Base-by-base conservation (phyloP, 2,888 invertebrate species). In the Bombylius discolor region DNA sequence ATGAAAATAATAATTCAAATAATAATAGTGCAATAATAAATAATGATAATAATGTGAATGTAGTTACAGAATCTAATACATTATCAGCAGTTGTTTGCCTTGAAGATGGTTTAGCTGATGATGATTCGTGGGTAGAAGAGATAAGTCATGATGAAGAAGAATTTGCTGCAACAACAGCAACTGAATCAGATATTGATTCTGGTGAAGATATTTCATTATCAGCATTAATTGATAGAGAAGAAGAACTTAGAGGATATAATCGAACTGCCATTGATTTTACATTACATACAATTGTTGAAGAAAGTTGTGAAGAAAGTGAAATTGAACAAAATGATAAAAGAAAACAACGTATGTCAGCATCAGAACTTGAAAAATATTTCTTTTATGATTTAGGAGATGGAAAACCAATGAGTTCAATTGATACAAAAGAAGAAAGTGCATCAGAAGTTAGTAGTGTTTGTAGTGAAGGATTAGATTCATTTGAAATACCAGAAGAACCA, bases 221-320 rank as follows among this genome's bases (percentile, higher is more conserved):
- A 14, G 73, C 77, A 59, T 79, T 83, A 58, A 80, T 81, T 13
- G 85, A 89, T 65, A 80, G 89, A 6, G 88, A 91, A 65, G 89
- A 89, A 59, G 90, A 90, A 60, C 78, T 89, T 49, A 78, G 89
- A 5, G 85, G 84, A n/a, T 91, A 89, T 68, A 87, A 89, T 68
- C 81, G 89, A 53, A 81, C 87, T 56, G 84, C 85, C 1, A 84
- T 92, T 66, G 91, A 93, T 74, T 91, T 92, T 69, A 92, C 92
- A 3, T 76, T 94, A 60, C 93, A 94, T 68, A 94, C 94, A 1
- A 94, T 94, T 63, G 86, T 92, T 36, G 94, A 94, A 76, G 94
- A 94, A 74, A 92, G 91, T 66, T 93, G 93, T 71, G 93, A 94
- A 76, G 94, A 94, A 73, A 92, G 92, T 72, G 90, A 90, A 73